Evolutionary conservation across 1,140 invertebrate species (phyloP), one percentile per base, ranked within the genome.

Genomic region (Dendroctonus valens): DNA sequence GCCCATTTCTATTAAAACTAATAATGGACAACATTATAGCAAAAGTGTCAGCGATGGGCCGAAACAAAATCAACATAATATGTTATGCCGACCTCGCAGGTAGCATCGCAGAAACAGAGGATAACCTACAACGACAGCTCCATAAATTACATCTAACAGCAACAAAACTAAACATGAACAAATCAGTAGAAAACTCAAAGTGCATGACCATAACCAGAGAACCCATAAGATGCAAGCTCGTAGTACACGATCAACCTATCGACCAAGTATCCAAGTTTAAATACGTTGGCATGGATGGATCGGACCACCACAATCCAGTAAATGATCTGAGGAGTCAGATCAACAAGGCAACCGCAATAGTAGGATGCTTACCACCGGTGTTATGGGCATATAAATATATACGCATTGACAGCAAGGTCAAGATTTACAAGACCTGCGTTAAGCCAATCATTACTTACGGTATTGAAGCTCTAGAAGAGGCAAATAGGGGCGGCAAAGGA

Each of bases 211-310:
- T 44, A 44, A 8, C 42, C 42, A 44, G 42, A 44, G 42, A 44
- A 44, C 42, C 42, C 42, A 44, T 44, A 44, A 44, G 42, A 44
- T 44, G 42, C n/a, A 44, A 44, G 42, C 42, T 44, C 42, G 42
- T 44, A 44, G 42, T 44, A 7, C 42, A 44, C 7, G 42, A 44
- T 44, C 7, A 44, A 44, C 42, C 42, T 44, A 44, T 44, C n/a
- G 42, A 44, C 0, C 42, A 44, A 44, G 42, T 44, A 44, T 44
- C 42, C 42, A 44, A 44, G 42, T 44, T 44, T 44, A 44, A 44
- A n/a, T 44, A 44, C 42, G 42, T 44, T 7, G 42, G 42, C 0
- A 44, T 44, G 42, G 42, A 44, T n/a, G n/a, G 7, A 44, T 44
- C 42, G 42, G 42, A 44, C 42, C 42, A 44, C 42, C 42, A 44